These are phyloP conservation scores for Mixornis gularis DNA, from an alignment of 2,113 vertebrate species.

Conservation along the genomic window DNA sequence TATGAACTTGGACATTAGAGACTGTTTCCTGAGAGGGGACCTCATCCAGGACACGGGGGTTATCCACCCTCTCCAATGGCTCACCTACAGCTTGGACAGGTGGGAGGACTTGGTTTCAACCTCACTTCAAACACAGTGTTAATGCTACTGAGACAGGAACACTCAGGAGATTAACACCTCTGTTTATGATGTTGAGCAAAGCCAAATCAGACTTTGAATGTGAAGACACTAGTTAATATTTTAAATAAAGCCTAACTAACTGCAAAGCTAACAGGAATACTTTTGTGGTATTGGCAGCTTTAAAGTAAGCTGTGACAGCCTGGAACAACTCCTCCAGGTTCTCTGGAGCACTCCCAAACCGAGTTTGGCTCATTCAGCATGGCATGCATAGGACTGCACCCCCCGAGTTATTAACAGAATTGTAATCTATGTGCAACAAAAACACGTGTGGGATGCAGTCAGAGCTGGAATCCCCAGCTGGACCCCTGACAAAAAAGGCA, in stretches of 20 bases:
- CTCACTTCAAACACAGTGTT: not conserved
- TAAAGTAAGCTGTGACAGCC: not conserved
- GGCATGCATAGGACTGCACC: not conserved
- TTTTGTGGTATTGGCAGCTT: not conserved
- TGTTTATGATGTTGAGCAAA: constrained; percentile 6
- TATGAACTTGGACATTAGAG: not conserved
- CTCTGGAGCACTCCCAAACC: not conserved
- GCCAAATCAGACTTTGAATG: constrained; percentile 23
- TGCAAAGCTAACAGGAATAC: not conserved
- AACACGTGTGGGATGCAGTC: not conserved
- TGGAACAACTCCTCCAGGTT: not conserved
- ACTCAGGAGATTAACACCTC: not conserved
- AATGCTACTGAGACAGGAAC: not conserved
- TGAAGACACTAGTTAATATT: constrained; percentile 36
- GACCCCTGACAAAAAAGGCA: not conserved
- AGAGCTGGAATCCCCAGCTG: not conserved
- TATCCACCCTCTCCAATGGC: not conserved
- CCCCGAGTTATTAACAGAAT: not conserved
- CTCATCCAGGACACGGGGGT: not conserved
- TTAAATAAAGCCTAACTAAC: not conserved
- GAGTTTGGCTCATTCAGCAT: not conserved
- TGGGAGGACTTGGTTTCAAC: not conserved
- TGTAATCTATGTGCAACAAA: not conserved
- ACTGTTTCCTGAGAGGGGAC: not conserved
- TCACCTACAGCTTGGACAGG: not conserved